These are phyloP conservation scores for Syngnathus typhle DNA, from an alignment of 2,113 vertebrate genomes.

Conservation along the genomic window DNA sequence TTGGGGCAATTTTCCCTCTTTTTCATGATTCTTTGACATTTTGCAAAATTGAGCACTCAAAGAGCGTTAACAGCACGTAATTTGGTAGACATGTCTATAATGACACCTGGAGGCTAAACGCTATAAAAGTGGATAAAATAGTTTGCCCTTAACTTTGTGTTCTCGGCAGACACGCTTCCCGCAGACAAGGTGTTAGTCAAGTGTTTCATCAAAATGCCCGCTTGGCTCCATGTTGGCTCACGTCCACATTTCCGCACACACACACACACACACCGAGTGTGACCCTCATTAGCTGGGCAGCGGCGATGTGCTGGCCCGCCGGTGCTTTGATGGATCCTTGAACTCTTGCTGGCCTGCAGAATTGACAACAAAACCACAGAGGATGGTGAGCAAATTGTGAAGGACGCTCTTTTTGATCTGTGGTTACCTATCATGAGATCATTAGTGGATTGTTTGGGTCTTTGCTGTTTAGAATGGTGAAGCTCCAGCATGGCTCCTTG, in stretches of 20 bases:
- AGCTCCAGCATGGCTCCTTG: slow-evolving; percentile 1
- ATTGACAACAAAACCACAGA: not conserved
- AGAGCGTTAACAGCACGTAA: not conserved
- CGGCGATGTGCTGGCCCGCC: slow-evolving; percentile 24
- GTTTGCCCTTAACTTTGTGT: slow-evolving; percentile 21
- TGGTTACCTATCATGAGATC: not conserved
- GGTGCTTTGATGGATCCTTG: slow-evolving; percentile 53
- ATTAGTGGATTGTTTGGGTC: not conserved
- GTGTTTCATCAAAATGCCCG: slow-evolving; percentile 54
- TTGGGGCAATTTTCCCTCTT: not conserved
- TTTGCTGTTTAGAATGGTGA: slow-evolving; percentile 1
- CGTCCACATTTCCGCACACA: slow-evolving; percentile 15
- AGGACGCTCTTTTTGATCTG: not conserved
- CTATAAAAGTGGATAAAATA: not conserved
- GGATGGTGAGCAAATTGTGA: not conserved
- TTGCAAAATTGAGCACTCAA: not conserved
- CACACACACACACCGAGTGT: slow-evolving; percentile 19
- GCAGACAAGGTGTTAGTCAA: slow-evolving; percentile 42
- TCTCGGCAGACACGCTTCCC: slow-evolving; percentile 15
- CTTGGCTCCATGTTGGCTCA: slow-evolving; percentile 28
- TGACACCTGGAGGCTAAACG: not conserved
- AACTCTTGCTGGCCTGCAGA: slow-evolving; percentile 27
- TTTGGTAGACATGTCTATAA: not conserved
- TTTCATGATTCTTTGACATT: not conserved
- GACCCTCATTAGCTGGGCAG: slow-evolving; percentile 42